A percentile compares a stretch with the other conserved stretches of the same genome.
phyloP scores from a whole-genome alignment of 2,888 invertebrate genomes.

The Nemapogon koenigi region DNA sequence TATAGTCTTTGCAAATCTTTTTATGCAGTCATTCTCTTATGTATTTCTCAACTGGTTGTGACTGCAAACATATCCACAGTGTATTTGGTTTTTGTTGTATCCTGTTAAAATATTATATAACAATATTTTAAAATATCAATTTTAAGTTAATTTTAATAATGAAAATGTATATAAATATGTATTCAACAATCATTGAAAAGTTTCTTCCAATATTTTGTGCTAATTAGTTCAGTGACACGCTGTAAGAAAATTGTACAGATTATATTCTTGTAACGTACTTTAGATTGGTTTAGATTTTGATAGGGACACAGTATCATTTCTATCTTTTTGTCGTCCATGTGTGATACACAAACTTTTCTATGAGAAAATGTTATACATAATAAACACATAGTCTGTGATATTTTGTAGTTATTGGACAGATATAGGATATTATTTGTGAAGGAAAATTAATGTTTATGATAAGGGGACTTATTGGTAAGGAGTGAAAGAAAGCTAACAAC shows the following conservation, averaged over 20 bases:
- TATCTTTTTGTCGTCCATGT: constrained; percentile 48
- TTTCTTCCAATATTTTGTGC: too few species aligned
- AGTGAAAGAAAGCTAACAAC: constrained; percentile 35
- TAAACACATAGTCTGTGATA: constrained; percentile 65
- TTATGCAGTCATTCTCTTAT: background rate
- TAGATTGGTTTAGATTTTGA: too few species aligned
- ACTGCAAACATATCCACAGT: constrained; percentile 53
- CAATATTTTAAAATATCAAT: too few species aligned
- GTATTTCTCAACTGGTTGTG: constrained; percentile 46
- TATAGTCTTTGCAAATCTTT: constrained; percentile 9
- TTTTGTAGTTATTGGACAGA: constrained; percentile 63
- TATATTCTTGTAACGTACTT: too few species aligned
- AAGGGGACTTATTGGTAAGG: constrained; percentile 54
- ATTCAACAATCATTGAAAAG: too few species aligned
- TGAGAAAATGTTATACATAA: constrained; percentile 65
- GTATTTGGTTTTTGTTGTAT: too few species aligned
- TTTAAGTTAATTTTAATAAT: too few species aligned
- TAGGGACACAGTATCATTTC: too few species aligned
- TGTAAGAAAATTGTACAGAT: too few species aligned
- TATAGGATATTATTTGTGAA: constrained; percentile 57
- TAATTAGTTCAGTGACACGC: too few species aligned
- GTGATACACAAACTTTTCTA: constrained; percentile 63
- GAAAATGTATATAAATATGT: too few species aligned
- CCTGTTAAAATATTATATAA: too few species aligned
- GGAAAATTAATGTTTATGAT: constrained; percentile 44